Evolutionary conservation across 1,140 invertebrate species (phyloP).

Genomic region (Latrodectus geometricus): DNA sequence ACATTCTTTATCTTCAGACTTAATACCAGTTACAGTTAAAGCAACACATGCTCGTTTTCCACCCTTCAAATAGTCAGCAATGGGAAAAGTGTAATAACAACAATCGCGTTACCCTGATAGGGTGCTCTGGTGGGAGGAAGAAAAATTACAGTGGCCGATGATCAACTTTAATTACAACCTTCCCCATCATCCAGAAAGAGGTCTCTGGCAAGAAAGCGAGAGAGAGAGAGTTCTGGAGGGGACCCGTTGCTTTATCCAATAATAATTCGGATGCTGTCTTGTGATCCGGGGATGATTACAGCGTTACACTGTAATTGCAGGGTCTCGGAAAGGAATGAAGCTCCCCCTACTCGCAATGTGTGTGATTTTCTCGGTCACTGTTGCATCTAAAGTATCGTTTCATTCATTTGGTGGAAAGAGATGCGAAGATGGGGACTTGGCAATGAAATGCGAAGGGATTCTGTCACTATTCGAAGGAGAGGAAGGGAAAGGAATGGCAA

Average conservation of each 20-base stretch:
- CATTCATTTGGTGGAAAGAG: background rate
- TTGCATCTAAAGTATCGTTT: slow-evolving; percentile 16
- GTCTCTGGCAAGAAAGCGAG: background rate
- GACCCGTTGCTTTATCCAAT: slow-evolving; percentile 25
- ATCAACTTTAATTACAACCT: slow-evolving; percentile 33
- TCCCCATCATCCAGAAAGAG: slow-evolving; percentile 1
- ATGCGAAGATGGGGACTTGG: background rate
- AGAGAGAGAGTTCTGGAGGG: background rate
- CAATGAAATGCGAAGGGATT: background rate
- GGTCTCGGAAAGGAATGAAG: slow-evolving; percentile 18
- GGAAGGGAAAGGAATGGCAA: too few relatives aligned
- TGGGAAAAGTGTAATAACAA: slow-evolving; percentile 25
- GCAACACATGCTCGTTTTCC: slow-evolving; percentile 13
- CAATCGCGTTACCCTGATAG: background rate
- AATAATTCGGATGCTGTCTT: slow-evolving; percentile 30
- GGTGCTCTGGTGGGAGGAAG: background rate
- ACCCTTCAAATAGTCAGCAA: background rate
- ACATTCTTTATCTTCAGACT: too few relatives aligned
- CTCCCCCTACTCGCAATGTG: background rate
- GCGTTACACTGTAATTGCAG: slow-evolving; percentile 41
- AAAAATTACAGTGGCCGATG: background rate
- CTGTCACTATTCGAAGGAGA: too few relatives aligned
- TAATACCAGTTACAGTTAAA: background rate
- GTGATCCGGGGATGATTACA: slow-evolving; percentile 28
- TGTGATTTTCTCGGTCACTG: slow-evolving; percentile 32